Evolutionary conservation across 2,888 invertebrate genomes (phyloP).

Genomic region (Cylloceria caligata): DNA sequence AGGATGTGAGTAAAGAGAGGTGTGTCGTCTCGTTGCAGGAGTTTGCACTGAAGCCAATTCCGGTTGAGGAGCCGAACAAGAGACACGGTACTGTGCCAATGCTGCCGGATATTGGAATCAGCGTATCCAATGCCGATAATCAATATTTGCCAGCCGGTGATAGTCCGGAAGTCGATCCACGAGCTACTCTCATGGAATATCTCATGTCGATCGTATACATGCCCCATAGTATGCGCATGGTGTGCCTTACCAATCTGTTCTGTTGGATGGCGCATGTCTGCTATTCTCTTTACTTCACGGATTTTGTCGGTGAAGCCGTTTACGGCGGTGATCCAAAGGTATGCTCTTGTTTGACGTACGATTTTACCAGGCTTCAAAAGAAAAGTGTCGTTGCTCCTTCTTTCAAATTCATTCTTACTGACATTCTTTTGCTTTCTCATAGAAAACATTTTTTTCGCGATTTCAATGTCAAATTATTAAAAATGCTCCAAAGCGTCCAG

Average conservation of each 20-base stretch:
- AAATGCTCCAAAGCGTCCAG: no score
- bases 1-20: background rate
- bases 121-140: constrained; percentile 47
- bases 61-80: constrained; percentile 70
- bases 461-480: background rate
- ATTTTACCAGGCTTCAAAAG: background rate
- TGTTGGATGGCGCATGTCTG: constrained; percentile 99
- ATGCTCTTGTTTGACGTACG: background rate
- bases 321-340: constrained; percentile 95
- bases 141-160: constrained; percentile 52
- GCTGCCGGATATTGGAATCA: constrained; percentile 72
- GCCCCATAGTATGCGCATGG: constrained; percentile 93
- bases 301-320: constrained; percentile 97
- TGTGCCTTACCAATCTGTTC: constrained; percentile 97
- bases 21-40: constrained; percentile 72
- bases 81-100: constrained; percentile 78
- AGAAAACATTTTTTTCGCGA: background rate
- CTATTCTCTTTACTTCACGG: constrained; percentile 98
- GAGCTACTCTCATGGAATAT: constrained; percentile 86
- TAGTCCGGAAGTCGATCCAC: constrained; percentile 73
- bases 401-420: background rate
- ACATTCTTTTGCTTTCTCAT: background rate
- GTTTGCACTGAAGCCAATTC: constrained; percentile 75
- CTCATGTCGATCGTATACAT: constrained; percentile 95
- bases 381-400: background rate